These are phyloP conservation scores for Ectemnius cavifrons DNA, from an alignment of 2,888 invertebrate species.

Conservation along the genomic window DNA sequence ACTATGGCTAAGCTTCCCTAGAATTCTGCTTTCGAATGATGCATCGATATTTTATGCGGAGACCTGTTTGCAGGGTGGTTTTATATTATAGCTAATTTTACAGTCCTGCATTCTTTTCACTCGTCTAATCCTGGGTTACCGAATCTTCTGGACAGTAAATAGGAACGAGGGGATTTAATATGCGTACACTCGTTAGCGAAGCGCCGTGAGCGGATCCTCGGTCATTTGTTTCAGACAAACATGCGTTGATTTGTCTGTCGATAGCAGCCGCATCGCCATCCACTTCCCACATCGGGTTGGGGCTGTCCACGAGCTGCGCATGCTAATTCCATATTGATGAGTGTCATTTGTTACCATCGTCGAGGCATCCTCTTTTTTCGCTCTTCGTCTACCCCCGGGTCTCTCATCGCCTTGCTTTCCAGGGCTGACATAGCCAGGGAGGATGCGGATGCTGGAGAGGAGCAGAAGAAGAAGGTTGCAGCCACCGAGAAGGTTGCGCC, in stretches of 20 bases:
- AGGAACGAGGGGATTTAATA: slow-evolving; percentile 46
- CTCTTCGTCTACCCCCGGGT: slow-evolving; percentile 19
- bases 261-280: slow-evolving; percentile 22
- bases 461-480: slow-evolving; percentile 34
- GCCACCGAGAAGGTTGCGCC: slow-evolving; percentile 58
- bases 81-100: slow-evolving; percentile 26
- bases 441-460: slow-evolving; percentile 7
- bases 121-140: not conserved
- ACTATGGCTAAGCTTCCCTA: slow-evolving; percentile 42
- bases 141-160: slow-evolving; percentile 51
- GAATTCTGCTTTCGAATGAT: slow-evolving; percentile 53
- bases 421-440: slow-evolving; percentile 3
- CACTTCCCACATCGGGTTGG: slow-evolving; percentile 35
- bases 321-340: slow-evolving; percentile 72
- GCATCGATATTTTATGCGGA: slow-evolving; percentile 66
- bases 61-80: slow-evolving; percentile 38
- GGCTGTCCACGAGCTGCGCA: slow-evolving; percentile 46
- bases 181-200: slow-evolving; percentile 62
- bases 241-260: slow-evolving; percentile 49
- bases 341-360: slow-evolving; percentile 71
- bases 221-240: slow-evolving; percentile 55
- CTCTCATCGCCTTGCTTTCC: slow-evolving; percentile 48
- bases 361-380: slow-evolving; percentile 17
- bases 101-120: slow-evolving; percentile 1
- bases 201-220: slow-evolving; percentile 50